A percentile compares a stretch with the other conserved stretches of the same genome.
phyloP scores from a whole-genome alignment of 1,140 invertebrate genomes.

The Bombus pascuorum region DNA sequence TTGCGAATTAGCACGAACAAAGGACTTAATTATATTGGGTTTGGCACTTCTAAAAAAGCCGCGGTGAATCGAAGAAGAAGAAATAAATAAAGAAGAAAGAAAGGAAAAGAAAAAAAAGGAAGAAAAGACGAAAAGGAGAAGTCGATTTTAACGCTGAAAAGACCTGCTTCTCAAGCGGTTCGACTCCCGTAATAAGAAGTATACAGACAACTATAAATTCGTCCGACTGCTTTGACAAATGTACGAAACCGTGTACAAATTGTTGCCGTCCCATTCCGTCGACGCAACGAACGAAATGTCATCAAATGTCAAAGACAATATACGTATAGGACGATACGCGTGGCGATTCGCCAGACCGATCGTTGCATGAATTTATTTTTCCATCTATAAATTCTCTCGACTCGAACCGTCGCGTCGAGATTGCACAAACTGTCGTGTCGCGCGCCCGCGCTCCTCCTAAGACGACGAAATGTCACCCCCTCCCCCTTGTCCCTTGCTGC shows the following conservation, averaged over 20 bases:
- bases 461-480: background rate
- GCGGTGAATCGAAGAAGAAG: background rate
- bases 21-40: conserved; percentile 56
- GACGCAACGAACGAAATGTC: conserved; percentile 14
- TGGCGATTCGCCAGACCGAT: background rate
- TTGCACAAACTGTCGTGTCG: background rate
- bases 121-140: background rate
- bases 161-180: background rate
- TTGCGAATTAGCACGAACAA: conserved; percentile 62
- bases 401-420: background rate
- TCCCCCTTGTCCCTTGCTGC: background rate
- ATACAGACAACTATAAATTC: background rate
- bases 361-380: background rate
- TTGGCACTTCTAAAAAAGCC: conserved; percentile 29
- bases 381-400: background rate
- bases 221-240: conserved; percentile 1
- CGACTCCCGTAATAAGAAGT: too few species aligned
- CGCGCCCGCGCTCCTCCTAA: too few species aligned
- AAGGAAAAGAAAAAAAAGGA: background rate
- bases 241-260: background rate
- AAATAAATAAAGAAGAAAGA: background rate
- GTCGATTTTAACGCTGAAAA: conserved; percentile 4
- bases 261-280: background rate
- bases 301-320: background rate
- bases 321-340: background rate